These are phyloP conservation scores for Porites australiensis DNA, from an alignment of 64 coral and sea anemone genomes.

Conservation along the genomic window DNA sequence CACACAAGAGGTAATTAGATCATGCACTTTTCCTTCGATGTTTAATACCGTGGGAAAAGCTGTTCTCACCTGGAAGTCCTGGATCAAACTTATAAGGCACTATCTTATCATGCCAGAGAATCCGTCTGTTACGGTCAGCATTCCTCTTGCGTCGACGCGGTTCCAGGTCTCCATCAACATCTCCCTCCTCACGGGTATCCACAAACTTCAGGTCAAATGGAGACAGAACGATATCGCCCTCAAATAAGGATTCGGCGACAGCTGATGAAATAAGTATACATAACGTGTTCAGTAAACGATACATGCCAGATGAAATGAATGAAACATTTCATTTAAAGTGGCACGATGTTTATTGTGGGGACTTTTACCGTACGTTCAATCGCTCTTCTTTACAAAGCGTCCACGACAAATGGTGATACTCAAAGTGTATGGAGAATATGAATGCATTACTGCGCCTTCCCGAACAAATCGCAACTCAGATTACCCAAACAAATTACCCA, in stretches of 20 bases:
- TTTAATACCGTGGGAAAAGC: not conserved
- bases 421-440: too few species aligned
- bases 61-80: constrained; percentile 36
- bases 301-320: too few species aligned
- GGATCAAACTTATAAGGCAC: constrained; percentile 50
- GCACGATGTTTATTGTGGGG: too few species aligned
- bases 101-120: constrained; percentile 1
- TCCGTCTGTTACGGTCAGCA: not conserved
- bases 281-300: too few species aligned
- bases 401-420: too few species aligned
- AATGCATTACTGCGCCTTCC: too few species aligned
- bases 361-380: too few species aligned
- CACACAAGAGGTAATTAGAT: too few species aligned
- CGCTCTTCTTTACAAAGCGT: too few species aligned
- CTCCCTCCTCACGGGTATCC: not conserved
- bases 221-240: constrained; percentile 68
- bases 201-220: constrained; percentile 20
- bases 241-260: constrained; percentile 55
- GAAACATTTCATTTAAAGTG: too few species aligned
- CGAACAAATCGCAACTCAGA: too few species aligned
- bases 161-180: not conserved
- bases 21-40: not conserved
- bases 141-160: not conserved
- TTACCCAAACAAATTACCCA: too few species aligned
- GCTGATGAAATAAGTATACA: not conserved